phyloP scores from a whole-genome alignment of 2,888 invertebrate genomes.

The Eulithis prunata region DNA sequence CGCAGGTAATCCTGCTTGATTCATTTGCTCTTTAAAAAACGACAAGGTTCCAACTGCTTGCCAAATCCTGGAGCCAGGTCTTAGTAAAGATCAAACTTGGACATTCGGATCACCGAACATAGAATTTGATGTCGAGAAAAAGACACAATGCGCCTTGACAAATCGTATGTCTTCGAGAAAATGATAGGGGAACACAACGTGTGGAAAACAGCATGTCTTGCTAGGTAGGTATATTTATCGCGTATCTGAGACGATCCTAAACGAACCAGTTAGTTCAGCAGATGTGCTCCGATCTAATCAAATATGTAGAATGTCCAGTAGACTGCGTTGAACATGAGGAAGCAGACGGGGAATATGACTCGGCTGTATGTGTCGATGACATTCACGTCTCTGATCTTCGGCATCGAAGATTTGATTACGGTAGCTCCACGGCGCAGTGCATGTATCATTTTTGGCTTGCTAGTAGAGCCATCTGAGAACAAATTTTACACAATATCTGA shows the following conservation, averaged over 20 bases:
- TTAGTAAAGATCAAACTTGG: neutral
- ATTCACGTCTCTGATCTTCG: slow-evolving; percentile 98
- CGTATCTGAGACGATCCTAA: neutral
- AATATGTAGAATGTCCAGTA: slow-evolving; percentile 98
- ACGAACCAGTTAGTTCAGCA: neutral
- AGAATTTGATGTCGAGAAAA: slow-evolving; percentile 1
- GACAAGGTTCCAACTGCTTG: no score
- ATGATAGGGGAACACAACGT: no score
- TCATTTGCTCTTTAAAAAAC: slow-evolving; percentile 6
- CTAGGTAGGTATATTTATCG: no score
- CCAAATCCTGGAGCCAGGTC: no score
- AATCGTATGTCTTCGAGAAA: no score
- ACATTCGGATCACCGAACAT: neutral
- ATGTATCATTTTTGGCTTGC: slow-evolving; percentile 90
- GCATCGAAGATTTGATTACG: slow-evolving; percentile 94
- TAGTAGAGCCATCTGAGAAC: slow-evolving; percentile 79
- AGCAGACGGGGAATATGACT: slow-evolving; percentile 97
- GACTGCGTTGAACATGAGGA: slow-evolving; percentile 96
- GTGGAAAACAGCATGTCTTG: no score
- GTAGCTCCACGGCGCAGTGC: slow-evolving; percentile 93
- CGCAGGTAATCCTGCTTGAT: slow-evolving; percentile 24
- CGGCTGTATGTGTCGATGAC: slow-evolving; percentile 99
- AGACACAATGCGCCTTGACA: neutral
- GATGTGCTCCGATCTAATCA: slow-evolving; percentile 71
- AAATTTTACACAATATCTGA: neutral